These are phyloP conservation scores for Anser cygnoides DNA, from an alignment of 2,113 vertebrate species.

Conservation along the genomic window DNA sequence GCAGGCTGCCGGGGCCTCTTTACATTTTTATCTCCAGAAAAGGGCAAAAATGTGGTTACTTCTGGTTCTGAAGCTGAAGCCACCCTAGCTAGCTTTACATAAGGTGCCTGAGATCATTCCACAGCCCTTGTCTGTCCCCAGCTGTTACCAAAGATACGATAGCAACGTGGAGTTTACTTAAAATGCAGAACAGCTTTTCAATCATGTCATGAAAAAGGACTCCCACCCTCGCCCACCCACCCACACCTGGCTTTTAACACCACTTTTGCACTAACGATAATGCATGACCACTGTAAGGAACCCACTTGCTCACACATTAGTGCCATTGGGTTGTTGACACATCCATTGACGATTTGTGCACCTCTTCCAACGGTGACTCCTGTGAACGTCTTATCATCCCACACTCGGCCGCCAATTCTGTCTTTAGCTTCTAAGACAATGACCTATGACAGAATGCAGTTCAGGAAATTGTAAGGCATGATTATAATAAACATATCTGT, in stretches of 20 bases:
- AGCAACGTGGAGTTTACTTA: neutral
- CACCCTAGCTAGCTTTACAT: neutral
- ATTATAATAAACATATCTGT: neutral
- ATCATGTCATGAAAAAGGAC: neutral
- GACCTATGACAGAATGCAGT: slow-evolving; percentile 77
- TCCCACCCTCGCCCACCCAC: neutral
- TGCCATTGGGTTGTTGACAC: slow-evolving; percentile 95
- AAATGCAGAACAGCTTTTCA: neutral
- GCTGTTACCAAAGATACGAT: neutral
- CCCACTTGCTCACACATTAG: slow-evolving; percentile 98
- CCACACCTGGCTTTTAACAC: neutral
- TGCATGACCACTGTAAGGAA: slow-evolving; percentile 50
- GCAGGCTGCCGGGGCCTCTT: neutral
- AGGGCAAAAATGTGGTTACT: neutral
- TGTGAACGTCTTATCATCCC: slow-evolving; percentile 88
- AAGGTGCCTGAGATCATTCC: neutral
- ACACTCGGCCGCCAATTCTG: slow-evolving; percentile 93
- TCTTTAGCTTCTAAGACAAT: slow-evolving; percentile 93
- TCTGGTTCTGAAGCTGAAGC: neutral
- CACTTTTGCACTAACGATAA: neutral
- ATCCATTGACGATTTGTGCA: slow-evolving; percentile 96
- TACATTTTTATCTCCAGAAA: neutral
- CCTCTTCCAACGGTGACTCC: slow-evolving; percentile 91
- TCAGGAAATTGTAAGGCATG: neutral
- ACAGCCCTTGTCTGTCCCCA: neutral